Evolutionary conservation across 1,140 invertebrate genomes (phyloP), one percentile per base, ranked within the genome.

Genomic region (Mya arenaria): DNA sequence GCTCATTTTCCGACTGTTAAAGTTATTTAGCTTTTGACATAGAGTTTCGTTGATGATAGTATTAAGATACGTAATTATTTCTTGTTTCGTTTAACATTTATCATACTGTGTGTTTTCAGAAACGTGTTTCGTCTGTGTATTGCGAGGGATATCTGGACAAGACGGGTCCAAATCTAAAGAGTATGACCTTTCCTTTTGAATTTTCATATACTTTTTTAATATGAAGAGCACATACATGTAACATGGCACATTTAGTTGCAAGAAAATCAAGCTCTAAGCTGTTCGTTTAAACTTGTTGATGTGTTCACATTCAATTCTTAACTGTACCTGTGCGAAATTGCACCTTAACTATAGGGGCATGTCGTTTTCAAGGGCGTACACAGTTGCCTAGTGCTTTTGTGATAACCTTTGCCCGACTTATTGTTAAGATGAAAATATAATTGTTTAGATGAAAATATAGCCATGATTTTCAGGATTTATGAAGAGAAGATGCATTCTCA

Each of bases 401-500:
- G 17, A 66, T 66, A 4, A 34, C 4, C 25, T 34, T 1, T 39
- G 39, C n/a, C 30, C 19, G 19, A 8, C 15, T 10, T 65, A 15
- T 30, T 65, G 15, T 6, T 30, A 10, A 4, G 15, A 32, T 28
- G 15, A 36, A 30, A 5, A 13, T 52, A 23, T 4, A 17, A 34
- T 37, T 36, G 1, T 66, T 17, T 69, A 19, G 15, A 32, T 28
- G 15, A 36, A 30, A 5, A 13, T 52, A 23, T 4, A 17, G 19
- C n/a, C 32, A 1, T 66, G 8, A 44, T n/a, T 41, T 69, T 25
- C 4, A 44, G 37, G 56, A 28, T 74, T 25, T 44, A 3, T 48
- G 73, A 75, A 75, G 30, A 36, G 73, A 32, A 48, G 73, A 37
- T 75, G 73, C 48, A 60, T 75, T 13, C 32, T 75, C n/a, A 56